Evolutionary conservation across 92 coral and sea anemone species (phyloP).

Genomic region (Isaurus tuberculatus): DNA sequence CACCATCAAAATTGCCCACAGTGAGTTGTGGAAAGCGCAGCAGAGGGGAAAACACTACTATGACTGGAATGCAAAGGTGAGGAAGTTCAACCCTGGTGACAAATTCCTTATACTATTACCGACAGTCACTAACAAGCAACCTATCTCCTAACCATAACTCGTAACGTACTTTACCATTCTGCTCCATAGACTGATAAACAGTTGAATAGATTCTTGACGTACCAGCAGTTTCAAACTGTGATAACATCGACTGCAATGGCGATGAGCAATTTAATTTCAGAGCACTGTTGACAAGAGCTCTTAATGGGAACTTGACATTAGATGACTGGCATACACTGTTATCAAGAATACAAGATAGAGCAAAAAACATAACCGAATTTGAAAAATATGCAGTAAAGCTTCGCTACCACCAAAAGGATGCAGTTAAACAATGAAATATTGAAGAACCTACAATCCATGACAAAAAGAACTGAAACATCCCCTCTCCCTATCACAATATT

Average conservation of each 20-base stretch:
- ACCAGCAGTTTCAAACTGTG: constrained; percentile 22
- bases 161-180: constrained; percentile 47
- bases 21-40: no score
- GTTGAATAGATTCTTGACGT: not conserved
- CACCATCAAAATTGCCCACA: no score
- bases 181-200: constrained; percentile 22
- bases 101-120: no score
- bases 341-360: constrained; percentile 35
- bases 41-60: no score
- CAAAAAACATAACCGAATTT: constrained; percentile 41
- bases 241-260: constrained; percentile 18
- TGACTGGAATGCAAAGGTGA: no score
- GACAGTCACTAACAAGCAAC: no score
- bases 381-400: constrained; percentile 38
- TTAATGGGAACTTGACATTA: constrained; percentile 54
- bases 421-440: no score
- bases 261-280: constrained; percentile 42
- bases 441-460: no score
- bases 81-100: no score
- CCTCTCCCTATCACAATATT: constrained; percentile 29
- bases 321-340: constrained; percentile 56
- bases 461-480: constrained; percentile 54
- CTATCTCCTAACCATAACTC: no score
- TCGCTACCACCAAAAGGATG: constrained; percentile 3
- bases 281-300: constrained; percentile 45